These are phyloP conservation scores for Geotria australis DNA, from an alignment of 2,797 vertebrate genomes.

Conservation along the genomic window DNA sequence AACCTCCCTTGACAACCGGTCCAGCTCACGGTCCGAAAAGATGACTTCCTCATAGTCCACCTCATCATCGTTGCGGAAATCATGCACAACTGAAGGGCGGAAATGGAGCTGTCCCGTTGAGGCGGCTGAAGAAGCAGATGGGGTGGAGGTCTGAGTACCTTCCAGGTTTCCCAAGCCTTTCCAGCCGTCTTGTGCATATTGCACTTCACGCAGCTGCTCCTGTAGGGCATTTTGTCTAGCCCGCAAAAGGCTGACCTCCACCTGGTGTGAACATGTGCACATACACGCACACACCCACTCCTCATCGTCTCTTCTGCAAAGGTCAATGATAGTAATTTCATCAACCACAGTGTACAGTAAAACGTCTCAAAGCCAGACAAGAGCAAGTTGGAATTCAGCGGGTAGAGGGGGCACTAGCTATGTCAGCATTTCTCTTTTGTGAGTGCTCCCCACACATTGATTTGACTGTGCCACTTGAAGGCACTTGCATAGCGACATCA, in stretches of 20 bases:
- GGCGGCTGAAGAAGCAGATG: slow-evolving; percentile 12
- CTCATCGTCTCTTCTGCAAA: neutral
- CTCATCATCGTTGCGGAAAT: slow-evolving; percentile 50
- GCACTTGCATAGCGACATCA: no score
- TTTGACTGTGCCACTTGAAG: no score
- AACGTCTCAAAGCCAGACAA: neutral
- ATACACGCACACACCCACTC: neutral
- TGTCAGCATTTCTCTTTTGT: no score
- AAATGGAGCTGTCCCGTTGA: slow-evolving; percentile 3
- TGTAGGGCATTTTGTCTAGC: slow-evolving; percentile 50
- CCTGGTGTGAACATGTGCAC: slow-evolving; percentile 15
- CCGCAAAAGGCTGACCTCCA: slow-evolving; percentile 81
- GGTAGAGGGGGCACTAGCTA: no score
- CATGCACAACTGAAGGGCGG: slow-evolving; percentile 6
- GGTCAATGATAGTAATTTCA: neutral
- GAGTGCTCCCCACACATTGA: no score
- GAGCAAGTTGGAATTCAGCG: neutral
- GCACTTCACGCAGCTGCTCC: slow-evolving; percentile 50
- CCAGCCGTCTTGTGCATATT: slow-evolving; percentile 7
- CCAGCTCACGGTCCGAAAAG: slow-evolving; percentile 91
- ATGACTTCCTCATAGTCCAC: slow-evolving; percentile 73
- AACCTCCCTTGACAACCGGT: slow-evolving; percentile 51
- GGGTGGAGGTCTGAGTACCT: neutral
- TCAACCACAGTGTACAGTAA: neutral
- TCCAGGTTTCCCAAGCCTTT: neutral